These are phyloP conservation scores for Oscheius sp. DNA, from an alignment of 1,140 invertebrate genomes.

Conservation along the genomic window DNA sequence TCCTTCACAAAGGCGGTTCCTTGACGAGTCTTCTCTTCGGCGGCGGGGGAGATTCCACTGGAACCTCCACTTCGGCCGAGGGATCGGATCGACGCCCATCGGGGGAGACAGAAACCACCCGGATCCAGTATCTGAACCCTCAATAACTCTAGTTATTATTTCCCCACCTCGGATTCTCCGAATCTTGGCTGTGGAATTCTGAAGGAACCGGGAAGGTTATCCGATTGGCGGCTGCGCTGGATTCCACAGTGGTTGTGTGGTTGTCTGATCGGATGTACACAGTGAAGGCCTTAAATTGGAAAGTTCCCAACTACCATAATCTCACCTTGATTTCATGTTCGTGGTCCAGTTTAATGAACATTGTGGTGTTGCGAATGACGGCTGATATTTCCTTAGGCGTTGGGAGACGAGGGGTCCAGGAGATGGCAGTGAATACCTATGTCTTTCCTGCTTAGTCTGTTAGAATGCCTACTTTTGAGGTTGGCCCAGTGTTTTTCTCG, in stretches of 20 bases:
- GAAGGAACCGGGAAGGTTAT: background rate
- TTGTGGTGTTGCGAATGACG: background rate
- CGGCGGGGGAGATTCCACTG: background rate
- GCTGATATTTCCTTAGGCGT: background rate
- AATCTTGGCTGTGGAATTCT: background rate
- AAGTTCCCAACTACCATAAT: background rate
- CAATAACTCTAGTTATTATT: background rate
- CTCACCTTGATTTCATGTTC: background rate
- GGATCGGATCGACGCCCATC: background rate
- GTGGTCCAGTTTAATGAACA: background rate
- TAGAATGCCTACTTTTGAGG: background rate
- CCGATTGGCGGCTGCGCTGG: background rate
- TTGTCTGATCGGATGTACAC: background rate
- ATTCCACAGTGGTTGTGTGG: background rate
- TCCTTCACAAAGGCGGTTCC: background rate
- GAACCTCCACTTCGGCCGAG: background rate
- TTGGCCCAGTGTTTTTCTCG: background rate
- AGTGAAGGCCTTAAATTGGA: background rate
- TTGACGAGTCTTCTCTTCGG: background rate
- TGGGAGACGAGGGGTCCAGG: background rate
- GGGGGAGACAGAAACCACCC: background rate
- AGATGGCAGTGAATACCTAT: background rate
- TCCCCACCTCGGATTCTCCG: background rate
- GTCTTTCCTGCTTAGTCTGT: background rate
- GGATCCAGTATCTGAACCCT: background rate